A percentile compares a stretch with the other conserved stretches of the same genome.
Evolutionary conservation across 1,140 invertebrate species (phyloP).

Genomic region (Adelges cooleyi): DNA sequence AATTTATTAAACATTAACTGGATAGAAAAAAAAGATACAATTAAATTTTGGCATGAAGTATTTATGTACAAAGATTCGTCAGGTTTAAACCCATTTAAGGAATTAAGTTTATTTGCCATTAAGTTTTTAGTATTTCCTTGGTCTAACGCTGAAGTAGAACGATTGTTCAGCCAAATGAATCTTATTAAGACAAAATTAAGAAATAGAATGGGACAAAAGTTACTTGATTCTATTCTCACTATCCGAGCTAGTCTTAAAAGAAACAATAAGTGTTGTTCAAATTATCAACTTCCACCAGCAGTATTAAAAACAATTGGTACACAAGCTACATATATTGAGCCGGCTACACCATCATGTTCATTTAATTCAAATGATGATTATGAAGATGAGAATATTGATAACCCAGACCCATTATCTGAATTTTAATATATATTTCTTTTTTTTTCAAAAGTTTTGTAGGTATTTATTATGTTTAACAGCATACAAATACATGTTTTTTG

Average conservation of each 20-base stretch:
- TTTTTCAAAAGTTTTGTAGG: too few relatives aligned
- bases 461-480: too few relatives aligned
- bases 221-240: not conserved
- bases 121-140: not conserved
- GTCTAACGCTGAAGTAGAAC: not conserved
- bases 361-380: too few relatives aligned
- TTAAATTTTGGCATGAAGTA: not conserved
- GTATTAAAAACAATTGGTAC: not conserved
- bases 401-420: too few relatives aligned
- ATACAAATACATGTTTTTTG: too few relatives aligned
- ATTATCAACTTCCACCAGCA: not conserved
- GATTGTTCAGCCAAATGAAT: not conserved
- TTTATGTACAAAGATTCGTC: not conserved
- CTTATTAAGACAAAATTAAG: not conserved
- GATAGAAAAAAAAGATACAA: not conserved
- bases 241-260: not conserved
- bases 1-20: not conserved
- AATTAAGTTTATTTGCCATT: not conserved
- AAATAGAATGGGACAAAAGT: not conserved
- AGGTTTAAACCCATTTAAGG: not conserved
- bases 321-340: too few relatives aligned
- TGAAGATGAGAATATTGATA: too few relatives aligned
- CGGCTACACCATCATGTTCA: too few relatives aligned
- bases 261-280: not conserved
- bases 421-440: too few relatives aligned